phyloP scores from a whole-genome alignment of 2,113 vertebrate species.

The Oreotrochilus melanogaster region DNA sequence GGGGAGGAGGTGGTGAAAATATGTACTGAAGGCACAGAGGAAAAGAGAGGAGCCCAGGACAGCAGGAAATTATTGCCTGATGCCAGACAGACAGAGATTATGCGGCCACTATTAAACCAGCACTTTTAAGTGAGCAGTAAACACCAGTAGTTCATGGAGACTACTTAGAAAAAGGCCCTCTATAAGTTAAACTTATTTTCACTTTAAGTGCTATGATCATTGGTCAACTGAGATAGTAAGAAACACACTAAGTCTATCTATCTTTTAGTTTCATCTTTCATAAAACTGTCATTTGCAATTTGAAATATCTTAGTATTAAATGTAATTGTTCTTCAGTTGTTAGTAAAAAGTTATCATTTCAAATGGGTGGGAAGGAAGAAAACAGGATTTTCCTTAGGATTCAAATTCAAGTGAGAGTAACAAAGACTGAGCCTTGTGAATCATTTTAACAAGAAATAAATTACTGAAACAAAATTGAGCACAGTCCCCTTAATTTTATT shows the following conservation, averaged over 20 bases:
- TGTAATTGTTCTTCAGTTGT: not conserved
- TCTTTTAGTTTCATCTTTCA: not conserved
- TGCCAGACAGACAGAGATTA: not conserved
- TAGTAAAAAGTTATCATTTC: not conserved
- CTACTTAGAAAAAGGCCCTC: not conserved
- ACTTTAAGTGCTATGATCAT: not conserved
- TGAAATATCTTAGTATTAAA: not conserved
- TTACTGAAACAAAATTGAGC: not conserved
- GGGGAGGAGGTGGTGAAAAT: not conserved
- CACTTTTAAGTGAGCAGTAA: not conserved
- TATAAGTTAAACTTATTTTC: not conserved
- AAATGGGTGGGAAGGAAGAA: not conserved
- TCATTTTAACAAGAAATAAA: not conserved
- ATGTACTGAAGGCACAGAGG: not conserved
- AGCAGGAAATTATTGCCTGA: not conserved
- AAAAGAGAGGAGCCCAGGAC: not conserved
- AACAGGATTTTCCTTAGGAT: not conserved
- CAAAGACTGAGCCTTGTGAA: not conserved
- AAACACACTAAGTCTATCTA: not conserved
- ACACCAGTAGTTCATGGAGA: not conserved
- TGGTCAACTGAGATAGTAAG: not conserved
- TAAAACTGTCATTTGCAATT: not conserved
- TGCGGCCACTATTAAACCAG: not conserved
- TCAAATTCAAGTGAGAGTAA: not conserved
- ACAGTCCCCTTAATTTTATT: not conserved